phyloP scores from a whole-genome alignment of 2,113 vertebrate species.

The Procapra przewalskii region DNA sequence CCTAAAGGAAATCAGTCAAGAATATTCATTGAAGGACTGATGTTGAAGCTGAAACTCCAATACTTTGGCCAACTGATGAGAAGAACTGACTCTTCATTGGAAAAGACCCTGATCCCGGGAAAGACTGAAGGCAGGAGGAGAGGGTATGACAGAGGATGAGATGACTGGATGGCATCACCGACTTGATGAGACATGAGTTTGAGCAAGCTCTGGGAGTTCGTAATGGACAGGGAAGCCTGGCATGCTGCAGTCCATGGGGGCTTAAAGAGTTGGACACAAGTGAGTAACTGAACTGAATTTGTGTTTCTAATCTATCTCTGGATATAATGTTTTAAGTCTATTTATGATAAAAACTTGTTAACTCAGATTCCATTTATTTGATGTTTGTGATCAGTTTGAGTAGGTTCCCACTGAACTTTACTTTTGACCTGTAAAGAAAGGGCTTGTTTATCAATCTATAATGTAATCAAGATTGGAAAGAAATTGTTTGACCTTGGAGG shows the following conservation, averaged over 20 bases:
- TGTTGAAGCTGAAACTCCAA: background rate
- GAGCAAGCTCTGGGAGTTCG: background rate
- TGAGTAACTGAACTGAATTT: background rate
- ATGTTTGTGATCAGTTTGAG: background rate
- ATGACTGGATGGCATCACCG: background rate
- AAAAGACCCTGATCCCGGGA: background rate
- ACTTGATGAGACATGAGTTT: background rate
- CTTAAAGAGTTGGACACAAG: background rate
- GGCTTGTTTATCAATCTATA: conserved; percentile 21
- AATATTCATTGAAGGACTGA: background rate
- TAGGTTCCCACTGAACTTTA: background rate
- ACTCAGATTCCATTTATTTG: conserved; percentile 14
- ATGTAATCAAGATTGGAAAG: conserved; percentile 36
- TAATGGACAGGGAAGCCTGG: background rate
- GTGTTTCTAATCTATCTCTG: conserved; percentile 15
- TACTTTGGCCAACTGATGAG: background rate
- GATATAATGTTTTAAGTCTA: conserved; percentile 24
- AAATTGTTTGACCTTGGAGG: conserved; percentile 4
- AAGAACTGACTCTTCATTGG: background rate
- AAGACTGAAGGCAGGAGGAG: background rate
- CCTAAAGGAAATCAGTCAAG: background rate
- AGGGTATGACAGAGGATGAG: background rate
- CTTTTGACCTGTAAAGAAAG: background rate
- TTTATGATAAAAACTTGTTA: conserved; percentile 1
- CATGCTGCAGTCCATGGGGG: background rate